Evolutionary conservation across 1,140 invertebrate species (phyloP).

Genomic region (Steinernema khuongi): DNA sequence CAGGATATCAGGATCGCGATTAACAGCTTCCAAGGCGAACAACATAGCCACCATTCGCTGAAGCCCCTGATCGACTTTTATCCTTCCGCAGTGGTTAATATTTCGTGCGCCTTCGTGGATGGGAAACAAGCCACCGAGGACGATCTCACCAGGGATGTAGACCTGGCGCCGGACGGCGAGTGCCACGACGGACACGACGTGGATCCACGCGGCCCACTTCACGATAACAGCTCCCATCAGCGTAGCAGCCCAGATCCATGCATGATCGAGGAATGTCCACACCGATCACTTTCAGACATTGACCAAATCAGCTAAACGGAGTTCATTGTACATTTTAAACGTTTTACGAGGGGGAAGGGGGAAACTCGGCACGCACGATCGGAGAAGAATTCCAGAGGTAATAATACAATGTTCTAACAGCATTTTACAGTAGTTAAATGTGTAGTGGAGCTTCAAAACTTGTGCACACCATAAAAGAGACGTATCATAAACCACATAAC

Average conservation of each 20-base stretch:
- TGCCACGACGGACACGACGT: neutral
- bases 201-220: neutral
- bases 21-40: constrained; percentile 72
- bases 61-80: constrained; percentile 64
- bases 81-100: constrained; percentile 50
- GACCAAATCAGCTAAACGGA: too few species aligned
- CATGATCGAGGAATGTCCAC: neutral
- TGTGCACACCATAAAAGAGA: too few species aligned
- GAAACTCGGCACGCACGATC: too few species aligned
- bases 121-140: constrained; percentile 73
- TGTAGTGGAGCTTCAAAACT: too few species aligned
- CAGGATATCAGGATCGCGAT: constrained; percentile 64
- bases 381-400: too few species aligned
- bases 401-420: too few species aligned
- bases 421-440: too few species aligned
- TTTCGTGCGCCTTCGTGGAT: constrained; percentile 64
- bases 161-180: constrained; percentile 38
- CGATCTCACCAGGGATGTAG: constrained; percentile 66
- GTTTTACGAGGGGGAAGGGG: too few species aligned
- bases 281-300: too few species aligned
- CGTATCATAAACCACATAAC: too few species aligned
- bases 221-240: neutral
- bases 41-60: constrained; percentile 74
- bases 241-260: neutral
- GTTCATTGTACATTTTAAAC: too few species aligned